phyloP scores from a whole-genome alignment of 2,113 vertebrate genomes.

The Setophaga kirtlandii region DNA sequence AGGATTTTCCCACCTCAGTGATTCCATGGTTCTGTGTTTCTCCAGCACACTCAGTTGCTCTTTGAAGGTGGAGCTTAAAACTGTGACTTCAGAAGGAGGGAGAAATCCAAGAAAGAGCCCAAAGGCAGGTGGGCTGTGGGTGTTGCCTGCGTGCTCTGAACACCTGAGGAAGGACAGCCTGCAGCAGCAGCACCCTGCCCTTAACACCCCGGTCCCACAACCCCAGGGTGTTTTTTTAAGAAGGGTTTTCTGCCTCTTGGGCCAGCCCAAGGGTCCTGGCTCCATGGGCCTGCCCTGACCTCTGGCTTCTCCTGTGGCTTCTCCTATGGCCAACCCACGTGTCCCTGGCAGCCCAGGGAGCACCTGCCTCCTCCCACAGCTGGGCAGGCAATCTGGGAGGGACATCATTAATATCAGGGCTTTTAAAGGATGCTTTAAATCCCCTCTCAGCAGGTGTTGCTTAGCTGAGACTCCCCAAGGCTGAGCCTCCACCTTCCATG shows the following conservation, averaged over 20 bases:
- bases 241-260: not conserved
- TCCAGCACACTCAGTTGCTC: not conserved
- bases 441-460: not conserved
- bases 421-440: not conserved
- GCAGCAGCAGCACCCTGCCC: not conserved
- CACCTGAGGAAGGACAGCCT: not conserved
- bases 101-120: not conserved
- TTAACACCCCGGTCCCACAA: not conserved
- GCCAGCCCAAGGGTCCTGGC: fast-evolving
- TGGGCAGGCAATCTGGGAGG: not conserved
- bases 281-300: fast-evolving
- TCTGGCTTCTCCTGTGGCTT: not conserved
- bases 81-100: not conserved
- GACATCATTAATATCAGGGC: too few species aligned
- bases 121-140: not conserved
- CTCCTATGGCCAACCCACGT: fast-evolving
- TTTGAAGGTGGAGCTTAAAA: not conserved
- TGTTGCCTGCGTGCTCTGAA: not conserved
- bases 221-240: fast-evolving
- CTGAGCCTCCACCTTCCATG: not conserved
- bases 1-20: fast-evolving
- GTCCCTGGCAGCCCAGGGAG: not conserved
- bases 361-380: not conserved
- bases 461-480: not conserved
- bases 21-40: not conserved